These are phyloP conservation scores for Rana temporaria DNA, from an alignment of 2,113 vertebrate genomes.

Conservation along the genomic window DNA sequence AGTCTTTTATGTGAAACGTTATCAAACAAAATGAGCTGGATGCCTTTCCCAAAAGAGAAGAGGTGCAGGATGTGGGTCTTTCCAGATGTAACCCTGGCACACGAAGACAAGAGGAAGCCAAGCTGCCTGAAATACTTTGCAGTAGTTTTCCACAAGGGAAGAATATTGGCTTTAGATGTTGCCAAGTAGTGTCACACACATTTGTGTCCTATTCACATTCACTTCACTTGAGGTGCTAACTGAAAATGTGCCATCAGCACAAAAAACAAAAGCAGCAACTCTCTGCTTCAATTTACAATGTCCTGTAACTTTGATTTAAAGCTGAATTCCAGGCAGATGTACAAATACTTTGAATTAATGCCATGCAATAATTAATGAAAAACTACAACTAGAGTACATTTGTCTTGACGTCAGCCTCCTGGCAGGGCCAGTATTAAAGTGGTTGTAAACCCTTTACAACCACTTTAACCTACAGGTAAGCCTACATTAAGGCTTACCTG, in stretches of 20 bases:
- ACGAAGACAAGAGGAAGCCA: background rate
- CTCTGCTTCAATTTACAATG: too few relatives aligned
- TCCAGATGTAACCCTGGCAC: slow-evolving; percentile 44
- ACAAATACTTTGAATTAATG: too few relatives aligned
- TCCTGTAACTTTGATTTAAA: too few relatives aligned
- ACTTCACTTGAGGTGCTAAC: background rate
- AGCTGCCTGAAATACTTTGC: slow-evolving; percentile 12
- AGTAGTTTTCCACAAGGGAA: slow-evolving; percentile 33
- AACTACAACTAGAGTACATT: too few relatives aligned
- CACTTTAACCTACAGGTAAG: too few relatives aligned
- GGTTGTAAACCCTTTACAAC: too few relatives aligned
- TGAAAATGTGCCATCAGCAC: background rate
- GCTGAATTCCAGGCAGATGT: too few relatives aligned
- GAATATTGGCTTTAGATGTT: slow-evolving; percentile 29
- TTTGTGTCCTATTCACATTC: slow-evolving; percentile 12
- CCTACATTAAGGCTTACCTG: too few relatives aligned
- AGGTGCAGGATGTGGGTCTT: slow-evolving; percentile 36
- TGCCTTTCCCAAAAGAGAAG: slow-evolving; percentile 22
- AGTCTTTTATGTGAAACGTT: slow-evolving; percentile 26
- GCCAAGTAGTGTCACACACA: slow-evolving; percentile 30
- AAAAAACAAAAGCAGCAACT: background rate
- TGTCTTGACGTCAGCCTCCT: too few relatives aligned
- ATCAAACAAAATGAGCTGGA: slow-evolving; percentile 49
- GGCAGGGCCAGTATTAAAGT: too few relatives aligned
- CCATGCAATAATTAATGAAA: too few relatives aligned